A percentile compares a stretch with the other conserved stretches of the same genome.
Evolutionary conservation across 2,888 invertebrate species (phyloP).

Genomic region (Hyposoter dolosus): DNA sequence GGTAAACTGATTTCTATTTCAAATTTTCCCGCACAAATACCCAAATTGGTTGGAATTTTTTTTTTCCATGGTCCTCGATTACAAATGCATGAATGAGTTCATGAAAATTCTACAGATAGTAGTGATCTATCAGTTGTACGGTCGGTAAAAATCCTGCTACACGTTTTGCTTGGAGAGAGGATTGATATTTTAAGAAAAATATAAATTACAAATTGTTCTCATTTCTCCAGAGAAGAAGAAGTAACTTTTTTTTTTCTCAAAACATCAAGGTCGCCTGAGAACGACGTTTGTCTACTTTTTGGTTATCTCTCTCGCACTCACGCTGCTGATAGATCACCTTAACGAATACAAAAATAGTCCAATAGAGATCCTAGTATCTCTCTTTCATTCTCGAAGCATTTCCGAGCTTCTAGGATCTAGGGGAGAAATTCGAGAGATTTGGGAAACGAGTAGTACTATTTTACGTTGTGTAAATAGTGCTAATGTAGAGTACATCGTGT

Average conservation of each 20-base stretch:
- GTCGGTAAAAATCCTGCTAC: too few relatives aligned
- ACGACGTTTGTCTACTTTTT: too few relatives aligned
- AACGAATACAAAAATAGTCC: background rate
- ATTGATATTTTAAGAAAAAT: too few relatives aligned
- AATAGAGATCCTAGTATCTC: background rate
- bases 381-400: slow-evolving; percentile 15
- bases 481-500: slow-evolving; percentile 22
- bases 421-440: slow-evolving; percentile 26
- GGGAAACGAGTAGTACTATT: slow-evolving; percentile 29
- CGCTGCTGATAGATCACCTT: too few relatives aligned
- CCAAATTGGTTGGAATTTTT: too few relatives aligned
- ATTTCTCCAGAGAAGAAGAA: too few relatives aligned
- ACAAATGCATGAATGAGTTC: background rate
- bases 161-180: too few relatives aligned
- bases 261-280: too few relatives aligned
- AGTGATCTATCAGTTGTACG: too few relatives aligned
- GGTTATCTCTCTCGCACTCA: too few relatives aligned
- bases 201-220: too few relatives aligned
- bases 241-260: too few relatives aligned
- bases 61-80: background rate
- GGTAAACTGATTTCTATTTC: background rate
- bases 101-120: background rate
- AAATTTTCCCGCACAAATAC: background rate
- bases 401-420: background rate
- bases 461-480: slow-evolving; percentile 19